Evolutionary conservation across 2,888 invertebrate species (phyloP).

Genomic region (Ormyrus labotus): DNA sequence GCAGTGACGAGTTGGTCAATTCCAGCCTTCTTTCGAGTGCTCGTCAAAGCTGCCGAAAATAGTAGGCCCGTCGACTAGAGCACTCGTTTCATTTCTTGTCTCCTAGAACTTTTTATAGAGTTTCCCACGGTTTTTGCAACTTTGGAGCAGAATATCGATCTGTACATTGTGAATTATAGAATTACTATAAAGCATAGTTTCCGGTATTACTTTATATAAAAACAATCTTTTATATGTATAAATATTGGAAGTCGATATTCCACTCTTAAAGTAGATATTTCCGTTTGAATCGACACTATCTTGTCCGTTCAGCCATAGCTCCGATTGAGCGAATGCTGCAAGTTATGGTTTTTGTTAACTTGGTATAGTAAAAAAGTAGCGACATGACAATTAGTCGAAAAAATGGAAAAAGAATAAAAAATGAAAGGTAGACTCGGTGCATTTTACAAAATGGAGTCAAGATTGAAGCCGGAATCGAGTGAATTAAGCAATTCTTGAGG

Average conservation of each 20-base stretch:
- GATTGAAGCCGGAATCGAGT: constrained; percentile 82
- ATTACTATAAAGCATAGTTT: background rate
- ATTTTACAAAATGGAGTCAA: constrained; percentile 69
- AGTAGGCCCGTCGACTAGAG: constrained; percentile 65
- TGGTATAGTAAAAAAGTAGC: too few species aligned
- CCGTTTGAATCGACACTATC: too few species aligned
- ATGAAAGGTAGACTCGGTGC: background rate
- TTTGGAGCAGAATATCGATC: too few species aligned
- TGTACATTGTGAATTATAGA: too few species aligned
- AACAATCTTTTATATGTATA: too few species aligned
- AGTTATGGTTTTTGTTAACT: too few species aligned
- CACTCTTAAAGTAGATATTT: too few species aligned
- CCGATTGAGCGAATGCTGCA: background rate
- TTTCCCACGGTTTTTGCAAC: too few species aligned
- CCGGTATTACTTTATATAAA: too few species aligned
- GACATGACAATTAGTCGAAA: too few species aligned
- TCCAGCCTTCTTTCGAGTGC: constrained; percentile 60
- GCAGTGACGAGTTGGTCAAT: constrained; percentile 16
- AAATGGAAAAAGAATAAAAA: background rate
- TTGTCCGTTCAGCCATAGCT: too few species aligned
- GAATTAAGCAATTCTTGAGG: constrained; percentile 90
- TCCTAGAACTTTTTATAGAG: background rate
- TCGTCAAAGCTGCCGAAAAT: constrained; percentile 63
- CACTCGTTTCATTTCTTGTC: constrained; percentile 61
- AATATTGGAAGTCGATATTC: too few species aligned